phyloP scores from a whole-genome alignment of 1,140 invertebrate genomes.

The Lepidurus arcticus region DNA sequence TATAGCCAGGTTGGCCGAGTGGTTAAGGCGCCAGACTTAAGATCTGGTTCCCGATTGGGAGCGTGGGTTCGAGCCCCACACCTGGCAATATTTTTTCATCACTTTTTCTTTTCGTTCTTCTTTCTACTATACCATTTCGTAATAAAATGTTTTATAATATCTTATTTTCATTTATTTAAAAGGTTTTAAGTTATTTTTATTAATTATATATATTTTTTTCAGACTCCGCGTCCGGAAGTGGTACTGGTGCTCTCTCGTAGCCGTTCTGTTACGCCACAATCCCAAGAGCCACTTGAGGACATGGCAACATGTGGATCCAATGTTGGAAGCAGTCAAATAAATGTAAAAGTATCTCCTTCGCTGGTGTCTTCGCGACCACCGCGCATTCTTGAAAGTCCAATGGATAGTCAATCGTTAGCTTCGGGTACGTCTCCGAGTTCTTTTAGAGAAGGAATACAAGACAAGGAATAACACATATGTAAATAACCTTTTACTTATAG shows the following conservation, averaged over 20 bases:
- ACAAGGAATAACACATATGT: neutral
- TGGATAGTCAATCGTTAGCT: slow-evolving; percentile 36
- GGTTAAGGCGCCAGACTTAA: slow-evolving; percentile 68
- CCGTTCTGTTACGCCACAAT: slow-evolving; percentile 40
- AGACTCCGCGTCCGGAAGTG: slow-evolving; percentile 61
- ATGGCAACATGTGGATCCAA: neutral
- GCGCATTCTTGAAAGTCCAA: slow-evolving; percentile 43
- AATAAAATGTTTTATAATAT: neutral
- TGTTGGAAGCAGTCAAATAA: neutral
- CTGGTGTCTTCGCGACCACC: slow-evolving; percentile 41
- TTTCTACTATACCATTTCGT: neutral
- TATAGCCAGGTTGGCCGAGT: slow-evolving; percentile 55
- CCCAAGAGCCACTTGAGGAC: slow-evolving; percentile 35
- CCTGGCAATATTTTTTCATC: slow-evolving; percentile 49
- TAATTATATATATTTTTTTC: slow-evolving; percentile 37
- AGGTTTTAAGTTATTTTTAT: slow-evolving; percentile 19
- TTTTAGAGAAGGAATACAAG: neutral
- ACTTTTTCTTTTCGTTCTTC: slow-evolving; percentile 6
- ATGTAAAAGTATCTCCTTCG: slow-evolving; percentile 34
- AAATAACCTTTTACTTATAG: slow-evolving; percentile 7
- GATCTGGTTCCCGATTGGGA: slow-evolving; percentile 63
- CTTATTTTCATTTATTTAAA: neutral
- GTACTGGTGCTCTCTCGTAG: slow-evolving; percentile 59
- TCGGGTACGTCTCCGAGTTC: neutral
- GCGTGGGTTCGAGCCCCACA: slow-evolving; percentile 69